Evolutionary conservation across 2,113 vertebrate species (phyloP).

Genomic region (Rhineura floridana): DNA sequence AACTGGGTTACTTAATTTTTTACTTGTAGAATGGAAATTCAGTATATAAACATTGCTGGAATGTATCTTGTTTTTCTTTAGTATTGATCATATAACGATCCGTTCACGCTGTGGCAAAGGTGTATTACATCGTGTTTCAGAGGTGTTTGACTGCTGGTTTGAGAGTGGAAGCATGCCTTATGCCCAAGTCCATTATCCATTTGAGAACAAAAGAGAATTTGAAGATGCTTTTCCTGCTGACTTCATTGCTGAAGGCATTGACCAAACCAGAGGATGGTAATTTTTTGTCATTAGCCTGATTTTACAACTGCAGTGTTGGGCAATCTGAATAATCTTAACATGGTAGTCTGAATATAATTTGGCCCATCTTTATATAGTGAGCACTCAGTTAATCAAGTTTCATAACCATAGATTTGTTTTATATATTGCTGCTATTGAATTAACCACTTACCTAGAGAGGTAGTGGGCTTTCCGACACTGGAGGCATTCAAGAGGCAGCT

Average conservation of each 20-base stretch:
- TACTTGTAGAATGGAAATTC: background rate
- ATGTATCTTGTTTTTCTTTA: slow-evolving; percentile 61
- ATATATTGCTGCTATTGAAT: too few species aligned
- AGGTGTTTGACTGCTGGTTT: slow-evolving; percentile 99
- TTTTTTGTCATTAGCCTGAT: fast-evolving
- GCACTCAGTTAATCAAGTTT: background rate
- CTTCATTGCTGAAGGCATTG: slow-evolving; percentile 98
- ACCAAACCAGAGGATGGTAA: slow-evolving; percentile 97
- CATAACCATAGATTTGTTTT: background rate
- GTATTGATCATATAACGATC: slow-evolving; percentile 86
- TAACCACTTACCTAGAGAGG: too few species aligned
- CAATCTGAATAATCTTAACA: background rate
- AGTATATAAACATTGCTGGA: background rate
- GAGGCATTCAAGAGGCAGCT: too few species aligned
- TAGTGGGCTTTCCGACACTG: too few species aligned
- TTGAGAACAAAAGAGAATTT: slow-evolving; percentile 90
- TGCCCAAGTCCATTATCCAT: slow-evolving; percentile 95
- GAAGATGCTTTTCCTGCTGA: slow-evolving; percentile 95
- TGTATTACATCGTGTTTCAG: slow-evolving; percentile 79
- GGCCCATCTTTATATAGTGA: background rate
- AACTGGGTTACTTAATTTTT: background rate
- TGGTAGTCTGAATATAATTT: background rate
- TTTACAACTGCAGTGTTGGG: fast-evolving
- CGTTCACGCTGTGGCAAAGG: slow-evolving; percentile 89
- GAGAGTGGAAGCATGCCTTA: slow-evolving; percentile 99